These are phyloP conservation scores for Pongo pygmaeus DNA, from an alignment of 2,113 vertebrate species.

Conservation along the genomic window DNA sequence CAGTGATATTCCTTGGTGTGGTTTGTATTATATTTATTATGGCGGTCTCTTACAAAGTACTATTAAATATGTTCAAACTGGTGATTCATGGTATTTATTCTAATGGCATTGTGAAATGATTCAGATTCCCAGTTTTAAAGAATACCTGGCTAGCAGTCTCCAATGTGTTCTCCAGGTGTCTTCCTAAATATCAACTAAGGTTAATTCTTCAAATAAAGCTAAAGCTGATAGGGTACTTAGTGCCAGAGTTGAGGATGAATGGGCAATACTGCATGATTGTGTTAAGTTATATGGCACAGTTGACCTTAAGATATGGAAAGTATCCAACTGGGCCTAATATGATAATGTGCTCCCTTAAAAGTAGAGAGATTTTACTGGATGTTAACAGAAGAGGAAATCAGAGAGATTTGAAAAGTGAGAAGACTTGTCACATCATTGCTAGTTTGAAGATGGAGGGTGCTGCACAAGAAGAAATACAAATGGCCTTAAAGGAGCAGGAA, in stretches of 20 bases:
- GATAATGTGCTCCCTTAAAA: background rate
- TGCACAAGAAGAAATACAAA: background rate
- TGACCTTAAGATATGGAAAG: background rate
- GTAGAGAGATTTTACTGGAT: background rate
- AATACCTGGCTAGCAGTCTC: too few relatives aligned
- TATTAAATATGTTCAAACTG: background rate
- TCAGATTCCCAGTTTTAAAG: background rate
- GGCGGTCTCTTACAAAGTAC: too few relatives aligned
- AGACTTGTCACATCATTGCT: background rate
- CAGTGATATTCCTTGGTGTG: background rate
- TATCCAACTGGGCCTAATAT: background rate
- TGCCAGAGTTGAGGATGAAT: background rate
- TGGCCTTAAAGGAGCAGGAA: too few relatives aligned
- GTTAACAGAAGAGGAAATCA: background rate
- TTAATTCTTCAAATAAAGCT: background rate
- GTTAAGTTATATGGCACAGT: background rate
- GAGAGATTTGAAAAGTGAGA: background rate
- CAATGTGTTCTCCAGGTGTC: background rate
- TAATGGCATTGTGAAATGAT: background rate
- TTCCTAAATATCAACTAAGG: background rate
- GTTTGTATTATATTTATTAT: background rate
- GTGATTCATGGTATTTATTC: background rate
- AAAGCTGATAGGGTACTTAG: background rate
- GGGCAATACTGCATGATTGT: background rate
- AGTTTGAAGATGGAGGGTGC: background rate